phyloP scores from a whole-genome alignment of 2,113 vertebrate species.

The Tragelaphus strepsiceros region DNA sequence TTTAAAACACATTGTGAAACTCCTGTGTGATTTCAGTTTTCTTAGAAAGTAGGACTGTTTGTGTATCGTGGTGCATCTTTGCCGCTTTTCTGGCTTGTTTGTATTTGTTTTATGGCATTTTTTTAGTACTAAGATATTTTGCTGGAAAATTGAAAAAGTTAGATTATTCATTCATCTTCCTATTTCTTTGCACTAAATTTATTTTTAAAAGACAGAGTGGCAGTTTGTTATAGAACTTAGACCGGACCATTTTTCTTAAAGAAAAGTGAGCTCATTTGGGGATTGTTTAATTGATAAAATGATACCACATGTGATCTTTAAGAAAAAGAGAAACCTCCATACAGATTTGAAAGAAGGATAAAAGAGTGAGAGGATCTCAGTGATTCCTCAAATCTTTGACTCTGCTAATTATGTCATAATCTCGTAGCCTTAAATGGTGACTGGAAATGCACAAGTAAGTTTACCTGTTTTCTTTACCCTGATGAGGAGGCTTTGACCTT shows the following conservation, averaged over 20 bases:
- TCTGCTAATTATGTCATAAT: not conserved
- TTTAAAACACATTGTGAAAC: slow-evolving; percentile 55
- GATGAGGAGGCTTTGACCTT: slow-evolving; percentile 5
- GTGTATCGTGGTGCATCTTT: not conserved
- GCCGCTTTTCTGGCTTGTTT: not conserved
- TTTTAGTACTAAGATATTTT: not conserved
- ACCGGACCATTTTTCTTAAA: not conserved
- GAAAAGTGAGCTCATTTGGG: not conserved
- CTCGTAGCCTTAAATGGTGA: not conserved
- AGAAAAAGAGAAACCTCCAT: not conserved
- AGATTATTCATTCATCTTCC: not conserved
- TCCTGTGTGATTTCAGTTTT: slow-evolving; percentile 26
- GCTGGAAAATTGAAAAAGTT: not conserved
- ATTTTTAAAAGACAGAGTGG: not conserved
- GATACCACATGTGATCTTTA: not conserved
- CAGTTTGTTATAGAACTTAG: not conserved
- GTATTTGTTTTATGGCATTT: not conserved
- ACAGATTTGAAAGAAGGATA: not conserved
- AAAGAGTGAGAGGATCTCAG: not conserved
- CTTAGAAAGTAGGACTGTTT: not conserved
- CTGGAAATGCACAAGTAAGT: not conserved
- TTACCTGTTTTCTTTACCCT: slow-evolving; percentile 10
- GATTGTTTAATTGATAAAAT: not conserved
- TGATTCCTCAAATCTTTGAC: not conserved
- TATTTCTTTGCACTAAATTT: not conserved